These are phyloP conservation scores for Macrotrachela quadricornifera DNA, from an alignment of 1,140 invertebrate species.

Conservation along the genomic window DNA sequence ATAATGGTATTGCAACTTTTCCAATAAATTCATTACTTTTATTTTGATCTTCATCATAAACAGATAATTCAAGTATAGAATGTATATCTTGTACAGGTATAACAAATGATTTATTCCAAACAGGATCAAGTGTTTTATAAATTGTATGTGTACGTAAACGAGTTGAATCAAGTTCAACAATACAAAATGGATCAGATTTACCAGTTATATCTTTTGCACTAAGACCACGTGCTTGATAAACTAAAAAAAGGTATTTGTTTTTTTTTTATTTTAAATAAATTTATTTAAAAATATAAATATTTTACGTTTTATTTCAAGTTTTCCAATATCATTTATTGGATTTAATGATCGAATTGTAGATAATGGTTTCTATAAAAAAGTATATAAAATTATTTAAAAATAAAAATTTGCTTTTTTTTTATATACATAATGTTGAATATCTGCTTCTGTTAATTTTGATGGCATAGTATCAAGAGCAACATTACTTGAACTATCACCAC, in stretches of 20 bases:
- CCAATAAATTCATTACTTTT: constrained; percentile 94
- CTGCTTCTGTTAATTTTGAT: no score
- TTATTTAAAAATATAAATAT: no score
- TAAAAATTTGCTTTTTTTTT: no score
- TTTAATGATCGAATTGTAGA: background rate
- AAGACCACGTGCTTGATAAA: no score
- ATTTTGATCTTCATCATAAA: constrained; percentile 91
- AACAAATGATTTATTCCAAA: constrained; percentile 95
- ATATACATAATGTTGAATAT: no score
- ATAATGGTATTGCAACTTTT: constrained; percentile 65
- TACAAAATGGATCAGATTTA: constrained; percentile 77
- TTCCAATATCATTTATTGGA: no score
- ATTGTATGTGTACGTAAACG: constrained; percentile 89
- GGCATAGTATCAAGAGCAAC: no score
- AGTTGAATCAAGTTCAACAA: constrained; percentile 76
- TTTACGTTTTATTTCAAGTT: no score
- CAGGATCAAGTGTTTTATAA: constrained; percentile 83
- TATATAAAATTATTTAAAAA: no score
- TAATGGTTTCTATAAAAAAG: background rate
- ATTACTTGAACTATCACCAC: no score
- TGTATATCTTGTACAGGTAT: constrained; percentile 87
- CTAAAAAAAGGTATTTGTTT: background rate
- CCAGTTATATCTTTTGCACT: constrained; percentile 21
- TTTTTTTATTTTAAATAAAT: no score
- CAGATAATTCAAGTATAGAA: constrained; percentile 78